Evolutionary conservation across 2,888 invertebrate species (phyloP), one percentile per base, ranked within the genome.

Genomic region (Chloromyia formosa): DNA sequence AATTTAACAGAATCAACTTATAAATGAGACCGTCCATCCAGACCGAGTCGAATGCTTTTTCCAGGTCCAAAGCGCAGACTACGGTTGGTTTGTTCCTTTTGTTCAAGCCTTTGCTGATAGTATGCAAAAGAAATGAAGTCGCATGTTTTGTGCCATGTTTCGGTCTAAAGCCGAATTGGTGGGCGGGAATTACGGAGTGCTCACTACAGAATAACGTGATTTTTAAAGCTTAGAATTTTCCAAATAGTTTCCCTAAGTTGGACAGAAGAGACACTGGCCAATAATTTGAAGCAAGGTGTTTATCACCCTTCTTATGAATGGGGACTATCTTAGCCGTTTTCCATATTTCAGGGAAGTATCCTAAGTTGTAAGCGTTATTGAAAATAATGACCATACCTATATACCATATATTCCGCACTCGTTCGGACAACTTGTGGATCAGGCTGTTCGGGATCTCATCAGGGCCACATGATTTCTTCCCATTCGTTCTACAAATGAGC

Each of bases 181-280:
- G 27, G 2, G 16, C 10, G 5, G 71, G 23, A 27, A 72, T 54
- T 9, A 71, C 7, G 5, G 27, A 5, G 23, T 42, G 10, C 64
- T 35, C 66, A 9, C 18, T 4, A 9, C 27, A 27, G 9, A 62
- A 54, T 18, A n/a, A 0, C 0, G 14, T 49, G 4, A 75, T 16
- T 1, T 72, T 16, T 18, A 72, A n/a, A 0, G 74, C 18, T 0
- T 72, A 16, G 10, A 64, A 0, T 35, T 22, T 69, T 35, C 74
- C 77, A 2, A 74, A 14, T 0, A 78, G n/a, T 23, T 78, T 77
- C 1, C 79, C 78, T 0, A 79, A 20, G 1, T 78, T 64, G 0
- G 79, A 75, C 0, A 79, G 77, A 0, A 79, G 73, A 0, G 79
- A 78, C 1, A 80, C 77, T 4, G 80, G 80, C 5, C 79, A 53